These are phyloP conservation scores for Chiridota heheva DNA, from an alignment of 35 echinoderm and acorn worm genomes.

Conservation along the genomic window DNA sequence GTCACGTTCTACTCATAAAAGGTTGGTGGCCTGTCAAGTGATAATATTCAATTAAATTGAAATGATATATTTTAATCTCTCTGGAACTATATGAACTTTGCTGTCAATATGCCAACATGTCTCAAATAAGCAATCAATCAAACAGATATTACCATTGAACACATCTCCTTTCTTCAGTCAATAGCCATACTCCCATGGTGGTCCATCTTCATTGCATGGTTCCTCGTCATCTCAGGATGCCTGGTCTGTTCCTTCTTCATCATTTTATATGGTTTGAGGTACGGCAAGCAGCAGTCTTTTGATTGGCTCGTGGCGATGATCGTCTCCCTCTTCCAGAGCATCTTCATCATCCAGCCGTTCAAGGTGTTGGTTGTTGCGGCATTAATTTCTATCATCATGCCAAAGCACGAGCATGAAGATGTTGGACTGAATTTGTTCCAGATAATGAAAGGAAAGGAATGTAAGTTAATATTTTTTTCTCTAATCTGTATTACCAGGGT, in stretches of 20 bases:
- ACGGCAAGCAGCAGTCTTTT: constrained; percentile 73
- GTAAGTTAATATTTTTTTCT: no score
- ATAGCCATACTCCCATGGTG: constrained; percentile 79
- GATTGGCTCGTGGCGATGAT: constrained; percentile 92
- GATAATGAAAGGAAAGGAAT: constrained; percentile 13
- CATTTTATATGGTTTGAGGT: constrained; percentile 89
- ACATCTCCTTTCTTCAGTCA: constrained; percentile 1
- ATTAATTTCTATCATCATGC: constrained; percentile 65
- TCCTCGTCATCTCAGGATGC: constrained; percentile 38
- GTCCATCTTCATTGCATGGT: constrained; percentile 81
- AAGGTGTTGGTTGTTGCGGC: constrained; percentile 85
- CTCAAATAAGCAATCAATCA: no score
- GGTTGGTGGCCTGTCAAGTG: no score
- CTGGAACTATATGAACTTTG: no score
- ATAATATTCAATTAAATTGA: no score
- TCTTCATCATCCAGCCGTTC: constrained; percentile 72
- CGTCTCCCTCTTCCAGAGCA: constrained; percentile 68
- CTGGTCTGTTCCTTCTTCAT: constrained; percentile 69
- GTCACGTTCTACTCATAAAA: no score
- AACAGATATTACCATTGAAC: no score
- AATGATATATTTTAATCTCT: no score
- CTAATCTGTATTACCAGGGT: no score
- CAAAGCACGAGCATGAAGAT: constrained; percentile 64
- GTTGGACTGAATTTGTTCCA: constrained; percentile 48
- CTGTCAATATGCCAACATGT: no score